These are phyloP conservation scores for Dysmachus trigonus DNA, from an alignment of 2,888 invertebrate genomes.

Conservation along the genomic window DNA sequence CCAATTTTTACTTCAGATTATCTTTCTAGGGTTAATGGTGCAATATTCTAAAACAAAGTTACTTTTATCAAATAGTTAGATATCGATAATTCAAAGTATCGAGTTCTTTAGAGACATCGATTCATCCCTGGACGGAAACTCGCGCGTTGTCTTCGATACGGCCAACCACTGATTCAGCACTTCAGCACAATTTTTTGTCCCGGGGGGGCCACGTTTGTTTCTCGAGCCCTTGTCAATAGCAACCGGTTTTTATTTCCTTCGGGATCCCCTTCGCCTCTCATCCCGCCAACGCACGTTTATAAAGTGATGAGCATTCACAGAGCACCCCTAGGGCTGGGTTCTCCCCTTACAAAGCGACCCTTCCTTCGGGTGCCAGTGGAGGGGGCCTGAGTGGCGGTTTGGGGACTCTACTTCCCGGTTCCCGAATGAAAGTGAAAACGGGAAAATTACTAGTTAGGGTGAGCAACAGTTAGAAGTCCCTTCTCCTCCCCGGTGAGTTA, in stretches of 20 bases:
- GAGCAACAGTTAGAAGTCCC: background rate
- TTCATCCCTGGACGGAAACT: no score
- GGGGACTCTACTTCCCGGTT: background rate
- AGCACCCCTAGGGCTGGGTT: background rate
- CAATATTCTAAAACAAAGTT: no score
- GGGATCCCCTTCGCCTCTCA: background rate
- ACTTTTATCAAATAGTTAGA: no score
- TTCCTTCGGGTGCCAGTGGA: background rate
- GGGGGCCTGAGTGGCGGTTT: background rate
- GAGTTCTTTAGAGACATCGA: no score
- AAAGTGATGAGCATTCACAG: conserved; percentile 12
- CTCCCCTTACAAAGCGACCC: background rate
- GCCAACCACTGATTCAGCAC: background rate
- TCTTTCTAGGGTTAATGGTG: no score
- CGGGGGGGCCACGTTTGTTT: background rate
- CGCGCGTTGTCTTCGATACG: background rate
- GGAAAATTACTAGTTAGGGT: background rate
- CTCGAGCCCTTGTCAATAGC: background rate
- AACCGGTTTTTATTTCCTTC: conserved; percentile 11
- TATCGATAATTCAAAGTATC: no score
- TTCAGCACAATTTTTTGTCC: background rate
- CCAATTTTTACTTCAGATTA: no score
- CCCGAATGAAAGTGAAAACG: conserved; percentile 3
- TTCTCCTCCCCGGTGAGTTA: background rate
- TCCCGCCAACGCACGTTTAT: conserved; percentile 4